Percentiles rank a stretch among this genome's conserved stretches.
Evolutionary conservation across 2,797 vertebrate genomes (phyloP).

Genomic region (Lithobates sylvaticus): DNA sequence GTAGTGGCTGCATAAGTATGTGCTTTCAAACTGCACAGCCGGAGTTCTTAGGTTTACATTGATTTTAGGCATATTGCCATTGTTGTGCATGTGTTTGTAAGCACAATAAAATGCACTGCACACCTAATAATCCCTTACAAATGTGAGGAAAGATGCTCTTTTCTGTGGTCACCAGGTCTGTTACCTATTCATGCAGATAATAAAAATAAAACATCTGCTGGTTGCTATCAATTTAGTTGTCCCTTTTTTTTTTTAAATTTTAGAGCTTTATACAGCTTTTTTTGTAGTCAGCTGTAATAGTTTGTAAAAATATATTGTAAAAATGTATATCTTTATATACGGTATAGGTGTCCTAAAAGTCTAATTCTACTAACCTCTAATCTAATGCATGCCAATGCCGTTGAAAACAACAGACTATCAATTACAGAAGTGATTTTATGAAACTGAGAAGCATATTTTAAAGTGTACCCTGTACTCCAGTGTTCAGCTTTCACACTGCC

Average conservation of each 20-base stretch:
- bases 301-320: background rate
- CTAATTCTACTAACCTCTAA: slow-evolving; percentile 52
- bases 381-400: slow-evolving; percentile 51
- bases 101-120: background rate
- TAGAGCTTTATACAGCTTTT: background rate
- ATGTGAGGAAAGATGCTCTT: background rate
- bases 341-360: background rate
- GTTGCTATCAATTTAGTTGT: too few relatives aligned
- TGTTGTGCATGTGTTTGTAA: background rate
- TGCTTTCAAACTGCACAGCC: background rate
- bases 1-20: background rate
- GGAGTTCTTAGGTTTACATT: background rate
- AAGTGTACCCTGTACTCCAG: background rate
- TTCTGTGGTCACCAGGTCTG: too few relatives aligned
- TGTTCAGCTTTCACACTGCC: background rate
- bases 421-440: background rate
- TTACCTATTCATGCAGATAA: background rate
- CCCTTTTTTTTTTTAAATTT: too few relatives aligned
- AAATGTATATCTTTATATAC: background rate
- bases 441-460: background rate
- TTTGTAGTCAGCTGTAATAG: background rate
- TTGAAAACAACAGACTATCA: background rate
- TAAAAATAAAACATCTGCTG: background rate
- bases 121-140: background rate
- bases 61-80: too few relatives aligned